Evolutionary conservation across 2,888 invertebrate genomes (phyloP).

Genomic region (Bugula neritina): DNA sequence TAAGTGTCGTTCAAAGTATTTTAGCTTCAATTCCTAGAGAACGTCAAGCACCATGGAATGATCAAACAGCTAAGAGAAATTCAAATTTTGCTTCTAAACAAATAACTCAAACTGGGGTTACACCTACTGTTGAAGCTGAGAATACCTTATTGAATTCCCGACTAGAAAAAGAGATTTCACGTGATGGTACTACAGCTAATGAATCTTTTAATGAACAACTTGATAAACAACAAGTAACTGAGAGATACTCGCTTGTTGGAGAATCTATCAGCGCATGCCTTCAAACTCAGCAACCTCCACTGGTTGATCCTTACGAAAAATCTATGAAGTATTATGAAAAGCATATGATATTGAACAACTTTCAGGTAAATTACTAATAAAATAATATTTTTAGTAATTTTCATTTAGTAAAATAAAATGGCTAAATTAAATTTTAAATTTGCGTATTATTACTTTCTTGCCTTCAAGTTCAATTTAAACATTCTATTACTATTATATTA

Average conservation of each 20-base stretch:
- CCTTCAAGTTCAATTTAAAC: too few species aligned
- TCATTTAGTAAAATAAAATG: too few species aligned
- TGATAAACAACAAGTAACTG: background rate
- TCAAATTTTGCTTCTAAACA: background rate
- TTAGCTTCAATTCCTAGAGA: background rate
- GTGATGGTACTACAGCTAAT: too few species aligned
- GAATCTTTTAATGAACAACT: too few species aligned
- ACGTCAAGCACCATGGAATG: background rate
- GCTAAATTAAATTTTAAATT: too few species aligned
- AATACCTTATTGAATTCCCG: too few species aligned
- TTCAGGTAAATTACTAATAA: conserved; percentile 10
- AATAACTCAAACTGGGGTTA: background rate
- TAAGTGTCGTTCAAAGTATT: background rate
- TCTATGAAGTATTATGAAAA: conserved; percentile 22
- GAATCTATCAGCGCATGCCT: background rate
- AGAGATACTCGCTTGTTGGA: background rate
- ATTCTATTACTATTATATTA: too few species aligned
- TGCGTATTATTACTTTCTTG: too few species aligned
- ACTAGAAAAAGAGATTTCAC: too few species aligned
- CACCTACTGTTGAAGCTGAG: background rate
- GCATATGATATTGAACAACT: background rate
- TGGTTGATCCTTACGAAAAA: conserved; percentile 24
- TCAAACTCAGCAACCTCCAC: background rate
- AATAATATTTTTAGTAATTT: too few species aligned
- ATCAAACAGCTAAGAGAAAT: background rate